These are phyloP conservation scores for Ceratina japonica DNA, from an alignment of 1,140 invertebrate species.

Conservation along the genomic window DNA sequence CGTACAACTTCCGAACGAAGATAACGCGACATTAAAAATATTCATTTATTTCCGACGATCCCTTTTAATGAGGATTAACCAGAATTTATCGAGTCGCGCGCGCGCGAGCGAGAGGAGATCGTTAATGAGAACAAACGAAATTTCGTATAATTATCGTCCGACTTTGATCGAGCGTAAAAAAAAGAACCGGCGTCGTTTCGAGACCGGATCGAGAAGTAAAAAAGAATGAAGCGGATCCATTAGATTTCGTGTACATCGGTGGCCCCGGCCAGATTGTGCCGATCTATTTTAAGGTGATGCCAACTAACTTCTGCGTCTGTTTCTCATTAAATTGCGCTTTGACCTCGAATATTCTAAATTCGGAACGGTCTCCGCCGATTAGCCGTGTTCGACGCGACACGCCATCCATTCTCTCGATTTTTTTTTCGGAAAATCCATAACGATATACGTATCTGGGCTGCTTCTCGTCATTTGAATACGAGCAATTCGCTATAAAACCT, in stretches of 20 bases:
- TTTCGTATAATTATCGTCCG: constrained; percentile 31
- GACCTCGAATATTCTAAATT: constrained; percentile 79
- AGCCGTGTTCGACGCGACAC: constrained; percentile 56
- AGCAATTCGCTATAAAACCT: no score
- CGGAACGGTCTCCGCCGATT: constrained; percentile 75
- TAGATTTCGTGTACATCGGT: constrained; percentile 50
- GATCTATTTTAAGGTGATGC: constrained; percentile 75
- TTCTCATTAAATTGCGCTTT: constrained; percentile 78
- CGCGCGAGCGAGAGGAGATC: neutral
- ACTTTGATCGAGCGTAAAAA: constrained; percentile 49
- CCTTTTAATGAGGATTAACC: constrained; percentile 5
- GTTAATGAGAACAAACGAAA: constrained; percentile 25
- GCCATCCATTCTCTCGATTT: neutral
- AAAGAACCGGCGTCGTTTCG: constrained; percentile 46
- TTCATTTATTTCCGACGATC: neutral
- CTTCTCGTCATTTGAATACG: no score
- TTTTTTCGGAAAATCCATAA: no score
- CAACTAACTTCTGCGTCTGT: constrained; percentile 78
- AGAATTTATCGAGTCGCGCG: constrained; percentile 19
- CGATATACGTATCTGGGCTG: no score
- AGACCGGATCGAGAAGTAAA: constrained; percentile 38
- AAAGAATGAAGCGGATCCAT: constrained; percentile 41
- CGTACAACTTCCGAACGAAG: neutral
- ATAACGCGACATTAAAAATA: neutral
- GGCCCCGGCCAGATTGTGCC: constrained; percentile 64